phyloP scores from a whole-genome alignment of 2,888 invertebrate genomes.

The Polydrusus pterygomalis region DNA sequence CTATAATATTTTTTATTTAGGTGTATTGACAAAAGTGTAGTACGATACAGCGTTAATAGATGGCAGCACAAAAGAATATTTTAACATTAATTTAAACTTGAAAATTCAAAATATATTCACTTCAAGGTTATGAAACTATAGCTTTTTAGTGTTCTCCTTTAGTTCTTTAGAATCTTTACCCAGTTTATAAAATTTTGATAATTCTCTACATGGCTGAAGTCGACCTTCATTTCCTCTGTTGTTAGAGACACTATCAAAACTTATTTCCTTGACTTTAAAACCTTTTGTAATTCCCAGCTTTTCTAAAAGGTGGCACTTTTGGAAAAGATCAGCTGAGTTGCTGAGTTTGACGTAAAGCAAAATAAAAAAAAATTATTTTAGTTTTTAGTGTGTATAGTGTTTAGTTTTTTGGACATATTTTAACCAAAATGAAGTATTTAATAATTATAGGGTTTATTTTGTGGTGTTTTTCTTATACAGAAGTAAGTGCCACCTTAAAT shows the following conservation, averaged over 20 bases:
- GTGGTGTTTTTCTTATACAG: conserved; percentile 2
- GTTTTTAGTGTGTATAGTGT: neutral
- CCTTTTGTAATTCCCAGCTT: neutral
- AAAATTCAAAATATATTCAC: too few relatives aligned
- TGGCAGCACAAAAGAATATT: too few relatives aligned
- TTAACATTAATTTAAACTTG: too few relatives aligned
- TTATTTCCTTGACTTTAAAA: neutral
- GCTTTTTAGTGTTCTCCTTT: too few relatives aligned
- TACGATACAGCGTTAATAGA: too few relatives aligned
- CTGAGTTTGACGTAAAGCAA: neutral
- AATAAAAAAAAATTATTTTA: neutral
- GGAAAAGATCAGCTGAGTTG: neutral
- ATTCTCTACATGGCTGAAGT: too few relatives aligned
- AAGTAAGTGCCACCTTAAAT: neutral
- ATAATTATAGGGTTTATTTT: neutral
- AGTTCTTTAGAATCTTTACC: too few relatives aligned
- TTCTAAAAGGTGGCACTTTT: too few relatives aligned
- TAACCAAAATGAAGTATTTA: conserved; percentile 10
- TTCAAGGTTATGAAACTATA: too few relatives aligned
- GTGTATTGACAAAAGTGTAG: too few relatives aligned
- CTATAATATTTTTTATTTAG: conserved; percentile 1
- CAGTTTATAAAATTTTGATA: too few relatives aligned
- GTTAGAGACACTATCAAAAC: neutral
- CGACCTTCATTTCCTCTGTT: too few relatives aligned
- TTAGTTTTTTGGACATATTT: conserved; percentile 14